Base-by-base conservation (phyloP, 2,888 invertebrate species). In the Balanococcus diminutus region DNA sequence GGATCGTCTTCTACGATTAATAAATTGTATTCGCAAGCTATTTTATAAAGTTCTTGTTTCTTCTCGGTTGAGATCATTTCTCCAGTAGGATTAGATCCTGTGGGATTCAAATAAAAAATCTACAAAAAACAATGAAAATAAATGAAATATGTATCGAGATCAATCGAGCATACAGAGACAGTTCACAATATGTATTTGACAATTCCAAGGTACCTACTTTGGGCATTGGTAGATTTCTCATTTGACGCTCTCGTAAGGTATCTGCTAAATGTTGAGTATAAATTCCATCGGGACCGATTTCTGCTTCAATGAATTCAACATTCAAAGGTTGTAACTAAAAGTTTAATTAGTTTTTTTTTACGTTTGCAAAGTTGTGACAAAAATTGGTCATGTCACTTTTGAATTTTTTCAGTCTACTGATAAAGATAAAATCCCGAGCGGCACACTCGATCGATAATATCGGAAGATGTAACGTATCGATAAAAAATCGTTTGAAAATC, bases 1-100 rank as follows among this genome's bases (percentile, higher is more conserved):
- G 96, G 95, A 90, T 96, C 96, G 88, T 96, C 96, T 89, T 96
- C 96, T 8, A 96, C 88, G 84, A 96, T 95, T 9, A 96, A 89
- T 46, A 96, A 92, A 90, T 96, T 93, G 89, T 94, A 95, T 89
- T 93, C 91, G 90, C 94, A 94, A 79, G 95, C 95, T 87, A 96
- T 91, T 88, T 92, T 91, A 89, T 96, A 96, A 72, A 96, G 93
- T 90, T 93, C 92, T 87, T 92, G 91, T 87, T 94, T 92, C 87
- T 95, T 91, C 19, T 93, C 92, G 75, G 92, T 90, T 0, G 94
- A 91, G 86, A 95, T 90, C 0, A 94, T 93, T 0, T 92, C 92
- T 0, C 96, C 96, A 0, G 94, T 93, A 0, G 96, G 96, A 89
- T 96, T 96, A 32, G 92, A 92, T 0, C 94, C 95, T 14, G 94